Conservation (phyloP, 2,888 invertebrate genomes). For the Mythimna pallens region DNA sequence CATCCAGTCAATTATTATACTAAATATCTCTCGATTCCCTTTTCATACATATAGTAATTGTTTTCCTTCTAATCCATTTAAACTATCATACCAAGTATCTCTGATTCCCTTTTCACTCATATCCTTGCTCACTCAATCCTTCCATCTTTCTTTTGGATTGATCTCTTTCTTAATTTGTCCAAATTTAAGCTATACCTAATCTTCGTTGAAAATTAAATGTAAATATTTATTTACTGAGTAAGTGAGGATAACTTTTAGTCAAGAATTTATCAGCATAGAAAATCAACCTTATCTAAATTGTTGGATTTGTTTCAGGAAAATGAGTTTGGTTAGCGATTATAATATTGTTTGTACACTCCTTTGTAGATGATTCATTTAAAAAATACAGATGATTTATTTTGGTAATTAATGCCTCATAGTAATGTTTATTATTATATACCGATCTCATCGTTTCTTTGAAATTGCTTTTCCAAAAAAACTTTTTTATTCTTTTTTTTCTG, state of each 20-base stretch:
- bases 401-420: too few relatives aligned
- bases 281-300: conserved; percentile 5
- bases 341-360: neutral
- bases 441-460: neutral
- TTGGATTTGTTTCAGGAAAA: conserved; percentile 9
- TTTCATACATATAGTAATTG: neutral
- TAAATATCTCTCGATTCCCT: neutral
- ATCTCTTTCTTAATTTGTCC: neutral
- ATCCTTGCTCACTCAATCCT: neutral
- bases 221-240: neutral
- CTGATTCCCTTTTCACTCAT: neutral
- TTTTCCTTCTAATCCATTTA: neutral
- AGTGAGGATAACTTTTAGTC: neutral
- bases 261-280: conserved; percentile 16
- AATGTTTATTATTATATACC: neutral
- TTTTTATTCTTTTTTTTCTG: neutral
- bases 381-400: neutral
- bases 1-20: too few relatives aligned
- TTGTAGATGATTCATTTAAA: neutral
- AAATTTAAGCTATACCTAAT: neutral
- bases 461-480: neutral
- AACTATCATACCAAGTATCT: too few relatives aligned
- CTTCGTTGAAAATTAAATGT: neutral
- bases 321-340: neutral
- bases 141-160: neutral